Evolutionary conservation across 2,113 vertebrate species (phyloP).

Genomic region (Bubo scandiacus): DNA sequence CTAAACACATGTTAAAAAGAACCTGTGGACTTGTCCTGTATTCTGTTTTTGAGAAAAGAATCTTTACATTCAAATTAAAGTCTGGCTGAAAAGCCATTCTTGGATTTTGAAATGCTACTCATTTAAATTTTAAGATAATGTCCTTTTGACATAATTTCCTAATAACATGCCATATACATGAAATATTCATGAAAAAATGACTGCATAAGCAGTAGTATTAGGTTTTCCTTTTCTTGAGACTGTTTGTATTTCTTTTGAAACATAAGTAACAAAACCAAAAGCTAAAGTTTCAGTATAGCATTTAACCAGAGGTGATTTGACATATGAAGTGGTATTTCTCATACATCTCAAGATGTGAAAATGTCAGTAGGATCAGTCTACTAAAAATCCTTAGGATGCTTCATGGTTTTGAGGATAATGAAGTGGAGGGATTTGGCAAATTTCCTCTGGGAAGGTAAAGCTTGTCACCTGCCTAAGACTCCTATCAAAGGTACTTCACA

Average conservation of each 20-base stretch:
- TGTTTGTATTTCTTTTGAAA: background rate
- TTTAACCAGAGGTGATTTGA: background rate
- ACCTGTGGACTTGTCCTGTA: background rate
- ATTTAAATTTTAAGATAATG: background rate
- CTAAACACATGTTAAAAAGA: background rate
- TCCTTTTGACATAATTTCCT: background rate
- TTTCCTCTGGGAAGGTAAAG: background rate
- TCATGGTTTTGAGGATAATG: background rate
- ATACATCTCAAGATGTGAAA: background rate
- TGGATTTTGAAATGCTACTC: background rate
- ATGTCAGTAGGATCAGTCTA: background rate
- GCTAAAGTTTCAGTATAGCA: background rate
- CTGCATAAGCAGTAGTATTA: background rate
- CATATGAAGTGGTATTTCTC: background rate
- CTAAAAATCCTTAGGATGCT: background rate
- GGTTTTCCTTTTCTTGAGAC: background rate
- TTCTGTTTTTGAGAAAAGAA: background rate
- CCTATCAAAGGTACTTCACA: background rate
- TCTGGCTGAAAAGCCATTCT: background rate
- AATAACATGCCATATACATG: background rate
- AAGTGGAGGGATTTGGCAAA: background rate
- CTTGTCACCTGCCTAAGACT: background rate
- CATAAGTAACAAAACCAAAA: background rate
- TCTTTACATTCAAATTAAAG: background rate
- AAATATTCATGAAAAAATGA: background rate